A percentile compares a stretch with the other conserved stretches of the same genome.
Conservation (phyloP, 2,113 vertebrate species). For the Stomatorhinus ivindoensis region DNA sequence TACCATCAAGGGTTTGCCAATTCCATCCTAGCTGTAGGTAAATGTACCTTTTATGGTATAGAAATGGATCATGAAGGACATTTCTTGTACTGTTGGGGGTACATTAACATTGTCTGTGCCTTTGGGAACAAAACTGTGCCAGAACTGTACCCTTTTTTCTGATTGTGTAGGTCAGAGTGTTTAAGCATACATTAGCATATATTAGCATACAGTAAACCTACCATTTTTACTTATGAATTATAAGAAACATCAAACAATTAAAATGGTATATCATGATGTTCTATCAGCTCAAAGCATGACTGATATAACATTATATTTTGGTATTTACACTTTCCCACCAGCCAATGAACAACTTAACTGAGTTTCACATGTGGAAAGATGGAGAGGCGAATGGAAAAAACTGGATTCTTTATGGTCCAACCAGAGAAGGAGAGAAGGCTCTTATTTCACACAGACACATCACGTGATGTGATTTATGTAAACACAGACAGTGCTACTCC, state of each 20-base stretch:
- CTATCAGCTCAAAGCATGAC: background rate
- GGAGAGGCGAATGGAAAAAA: background rate
- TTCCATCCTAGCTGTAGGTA: background rate
- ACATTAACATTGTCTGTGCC: background rate
- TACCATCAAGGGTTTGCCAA: background rate
- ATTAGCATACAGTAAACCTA: background rate
- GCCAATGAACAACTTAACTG: background rate
- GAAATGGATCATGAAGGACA: background rate
- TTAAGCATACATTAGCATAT: background rate
- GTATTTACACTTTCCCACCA: background rate
- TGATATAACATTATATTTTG: background rate
- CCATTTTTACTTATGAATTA: background rate
- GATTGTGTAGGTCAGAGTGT: background rate
- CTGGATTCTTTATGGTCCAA: background rate
- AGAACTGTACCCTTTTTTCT: background rate
- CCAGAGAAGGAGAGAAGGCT: background rate
- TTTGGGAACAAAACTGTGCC: background rate
- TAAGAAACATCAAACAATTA: background rate
- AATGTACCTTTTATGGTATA: background rate
- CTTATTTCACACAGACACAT: background rate
- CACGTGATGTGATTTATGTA: background rate
- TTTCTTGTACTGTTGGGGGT: background rate
- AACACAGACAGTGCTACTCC: background rate
- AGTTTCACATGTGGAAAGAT: background rate
- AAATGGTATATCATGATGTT: background rate